phyloP scores from a whole-genome alignment of 2,113 vertebrate genomes.

The Sitta europaea region DNA sequence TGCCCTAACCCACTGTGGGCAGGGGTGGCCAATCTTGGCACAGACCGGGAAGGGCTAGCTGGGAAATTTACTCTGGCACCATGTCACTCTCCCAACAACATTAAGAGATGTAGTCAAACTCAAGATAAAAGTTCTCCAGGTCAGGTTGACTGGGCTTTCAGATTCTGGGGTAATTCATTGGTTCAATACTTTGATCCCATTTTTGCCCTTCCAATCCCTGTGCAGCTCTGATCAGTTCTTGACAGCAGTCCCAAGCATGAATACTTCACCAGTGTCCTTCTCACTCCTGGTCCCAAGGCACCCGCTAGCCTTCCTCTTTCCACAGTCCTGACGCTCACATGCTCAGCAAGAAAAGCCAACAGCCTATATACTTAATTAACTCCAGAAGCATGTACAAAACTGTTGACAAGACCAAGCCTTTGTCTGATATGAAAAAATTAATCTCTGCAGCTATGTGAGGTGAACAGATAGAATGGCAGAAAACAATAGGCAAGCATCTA shows the following conservation, averaged over 20 bases:
- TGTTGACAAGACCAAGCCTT: neutral
- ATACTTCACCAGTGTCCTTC: neutral
- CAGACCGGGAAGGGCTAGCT: too few relatives aligned
- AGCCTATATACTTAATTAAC: neutral
- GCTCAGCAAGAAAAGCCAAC: neutral
- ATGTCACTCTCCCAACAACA: neutral
- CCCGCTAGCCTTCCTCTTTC: neutral
- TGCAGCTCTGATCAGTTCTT: neutral
- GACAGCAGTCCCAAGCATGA: neutral
- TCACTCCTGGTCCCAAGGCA: neutral
- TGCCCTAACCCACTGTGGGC: too few relatives aligned
- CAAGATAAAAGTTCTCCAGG: neutral
- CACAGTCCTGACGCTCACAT: neutral
- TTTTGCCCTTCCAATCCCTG: neutral
- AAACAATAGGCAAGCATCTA: neutral
- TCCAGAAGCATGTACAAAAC: neutral
- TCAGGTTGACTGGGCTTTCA: neutral
- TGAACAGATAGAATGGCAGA: neutral
- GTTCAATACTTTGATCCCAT: neutral
- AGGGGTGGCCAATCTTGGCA: too few relatives aligned
- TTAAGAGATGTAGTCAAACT: neutral
- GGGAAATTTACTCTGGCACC: too few relatives aligned
- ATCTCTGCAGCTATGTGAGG: neutral
- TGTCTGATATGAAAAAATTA: neutral
- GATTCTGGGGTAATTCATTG: neutral